A percentile compares a stretch with the other conserved stretches of the same genome.
phyloP scores from a whole-genome alignment of 2,888 invertebrate genomes.

The Ormyrus labotus region DNA sequence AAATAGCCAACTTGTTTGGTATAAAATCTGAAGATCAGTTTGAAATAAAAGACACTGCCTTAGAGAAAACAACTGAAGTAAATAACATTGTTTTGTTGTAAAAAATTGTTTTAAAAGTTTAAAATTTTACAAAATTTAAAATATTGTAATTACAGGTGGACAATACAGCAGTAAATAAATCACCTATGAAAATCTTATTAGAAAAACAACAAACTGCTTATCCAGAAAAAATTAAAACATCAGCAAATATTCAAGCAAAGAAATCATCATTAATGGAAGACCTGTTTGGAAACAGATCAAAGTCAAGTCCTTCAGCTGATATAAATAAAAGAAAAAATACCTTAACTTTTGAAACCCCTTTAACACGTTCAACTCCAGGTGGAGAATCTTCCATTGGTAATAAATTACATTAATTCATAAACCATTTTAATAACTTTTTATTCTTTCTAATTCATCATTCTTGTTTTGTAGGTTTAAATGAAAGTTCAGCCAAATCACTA shows the following conservation, averaged over 20 bases:
- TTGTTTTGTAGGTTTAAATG: conserved; percentile 12
- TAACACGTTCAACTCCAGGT: conserved; percentile 28
- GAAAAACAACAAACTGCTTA: conserved; percentile 34
- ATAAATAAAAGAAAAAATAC: conserved; percentile 26
- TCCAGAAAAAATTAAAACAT: conserved; percentile 55
- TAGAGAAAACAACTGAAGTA: neutral
- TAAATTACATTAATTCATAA: neutral
- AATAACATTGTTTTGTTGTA: neutral
- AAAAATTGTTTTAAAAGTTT: neutral
- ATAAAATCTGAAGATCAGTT: conserved; percentile 57
- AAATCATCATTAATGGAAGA: conserved; percentile 67
- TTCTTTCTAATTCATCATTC: no score
- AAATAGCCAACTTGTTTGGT: conserved; percentile 67
- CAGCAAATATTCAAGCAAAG: conserved; percentile 58
- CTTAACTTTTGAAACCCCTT: conserved; percentile 49
- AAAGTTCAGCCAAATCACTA: conserved; percentile 17
- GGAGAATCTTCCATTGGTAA: conserved; percentile 60
- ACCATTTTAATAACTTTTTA: neutral
- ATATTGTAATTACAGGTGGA: conserved; percentile 35
- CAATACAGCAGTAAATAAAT: conserved; percentile 25
- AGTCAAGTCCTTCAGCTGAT: conserved; percentile 30
- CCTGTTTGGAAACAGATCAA: conserved; percentile 64
- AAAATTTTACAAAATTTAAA: neutral
- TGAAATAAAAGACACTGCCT: conserved; percentile 20
- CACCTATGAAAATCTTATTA: conserved; percentile 15